These are phyloP conservation scores for Zosterops pallidus DNA, from an alignment of 2,113 vertebrate species.

Conservation along the genomic window DNA sequence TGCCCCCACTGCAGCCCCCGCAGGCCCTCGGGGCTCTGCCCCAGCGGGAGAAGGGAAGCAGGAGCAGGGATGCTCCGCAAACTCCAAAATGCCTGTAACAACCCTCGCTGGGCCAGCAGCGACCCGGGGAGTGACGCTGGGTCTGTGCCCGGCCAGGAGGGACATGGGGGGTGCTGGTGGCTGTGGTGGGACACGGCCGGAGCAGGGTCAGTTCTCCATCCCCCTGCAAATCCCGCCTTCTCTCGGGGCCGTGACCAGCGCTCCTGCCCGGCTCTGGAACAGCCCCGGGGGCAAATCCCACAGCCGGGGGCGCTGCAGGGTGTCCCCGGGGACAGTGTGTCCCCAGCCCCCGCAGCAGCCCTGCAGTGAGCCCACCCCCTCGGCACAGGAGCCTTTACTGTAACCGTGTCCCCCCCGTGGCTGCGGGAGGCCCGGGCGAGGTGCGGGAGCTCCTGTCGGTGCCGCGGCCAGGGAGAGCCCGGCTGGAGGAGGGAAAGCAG, in stretches of 20 bases:
- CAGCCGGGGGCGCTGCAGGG: accelerated
- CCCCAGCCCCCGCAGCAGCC: not conserved
- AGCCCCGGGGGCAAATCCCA: not conserved
- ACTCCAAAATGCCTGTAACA: accelerated
- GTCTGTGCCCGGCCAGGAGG: not conserved
- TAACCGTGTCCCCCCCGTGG: accelerated
- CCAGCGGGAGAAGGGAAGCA: not conserved
- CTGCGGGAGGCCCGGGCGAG: not conserved
- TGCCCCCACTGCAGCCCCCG: not conserved
- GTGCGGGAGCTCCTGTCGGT: not conserved
- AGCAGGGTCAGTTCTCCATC: not conserved
- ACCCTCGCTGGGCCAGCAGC: accelerated
- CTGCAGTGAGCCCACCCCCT: not conserved
- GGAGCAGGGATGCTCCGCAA: not conserved
- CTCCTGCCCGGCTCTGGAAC: not conserved
- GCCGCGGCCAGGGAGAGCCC: not conserved
- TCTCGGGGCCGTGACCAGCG: accelerated
- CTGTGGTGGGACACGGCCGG: not conserved
- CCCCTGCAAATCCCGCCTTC: not conserved
- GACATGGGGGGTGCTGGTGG: accelerated
- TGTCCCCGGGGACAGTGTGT: not conserved
- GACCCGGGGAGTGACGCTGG: accelerated
- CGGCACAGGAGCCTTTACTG: not conserved
- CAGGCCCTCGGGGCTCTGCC: not conserved
- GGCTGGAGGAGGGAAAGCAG: not conserved